These are phyloP conservation scores for Meandrusa payeni DNA, from an alignment of 2,888 invertebrate genomes.

Conservation along the genomic window DNA sequence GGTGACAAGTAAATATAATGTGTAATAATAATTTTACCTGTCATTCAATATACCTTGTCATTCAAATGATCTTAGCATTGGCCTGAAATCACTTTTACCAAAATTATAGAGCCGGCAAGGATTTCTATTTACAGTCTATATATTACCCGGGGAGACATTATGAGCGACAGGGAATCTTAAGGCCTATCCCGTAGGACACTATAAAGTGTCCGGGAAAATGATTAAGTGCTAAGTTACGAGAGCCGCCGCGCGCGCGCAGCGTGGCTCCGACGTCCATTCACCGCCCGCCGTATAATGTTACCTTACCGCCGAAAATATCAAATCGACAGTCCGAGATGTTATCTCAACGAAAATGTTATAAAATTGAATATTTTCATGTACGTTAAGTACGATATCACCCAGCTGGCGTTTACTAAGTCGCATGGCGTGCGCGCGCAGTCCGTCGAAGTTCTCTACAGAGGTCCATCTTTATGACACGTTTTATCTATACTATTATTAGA, in stretches of 20 bases:
- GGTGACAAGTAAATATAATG: no score
- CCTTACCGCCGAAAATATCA: conserved; percentile 78
- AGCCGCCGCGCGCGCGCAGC: conserved; percentile 67
- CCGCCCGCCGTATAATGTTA: conserved; percentile 65
- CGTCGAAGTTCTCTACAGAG: conserved; percentile 36
- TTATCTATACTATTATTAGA: no score
- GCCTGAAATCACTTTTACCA: conserved; percentile 20
- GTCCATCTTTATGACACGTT: conserved; percentile 57
- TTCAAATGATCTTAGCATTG: background rate
- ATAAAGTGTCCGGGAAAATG: conserved; percentile 73
- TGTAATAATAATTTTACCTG: no score
- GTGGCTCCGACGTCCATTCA: conserved; percentile 67
- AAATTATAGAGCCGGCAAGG: conserved; percentile 27
- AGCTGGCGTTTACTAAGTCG: conserved; percentile 50
- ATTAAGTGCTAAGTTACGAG: conserved; percentile 79
- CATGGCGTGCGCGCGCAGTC: conserved; percentile 35
- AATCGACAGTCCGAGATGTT: conserved; percentile 76
- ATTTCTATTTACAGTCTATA: conserved; percentile 36
- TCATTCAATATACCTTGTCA: no score
- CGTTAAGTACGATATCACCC: conserved; percentile 54
- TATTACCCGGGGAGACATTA: conserved; percentile 31
- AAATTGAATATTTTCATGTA: conserved; percentile 78
- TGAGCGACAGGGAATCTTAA: conserved; percentile 23
- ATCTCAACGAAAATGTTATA: conserved; percentile 73
- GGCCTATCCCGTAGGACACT: conserved; percentile 44